Evolutionary conservation across 2,797 vertebrate species (phyloP), one percentile per base, ranked within the genome.

Genomic region (Babyrousa celebensis): DNA sequence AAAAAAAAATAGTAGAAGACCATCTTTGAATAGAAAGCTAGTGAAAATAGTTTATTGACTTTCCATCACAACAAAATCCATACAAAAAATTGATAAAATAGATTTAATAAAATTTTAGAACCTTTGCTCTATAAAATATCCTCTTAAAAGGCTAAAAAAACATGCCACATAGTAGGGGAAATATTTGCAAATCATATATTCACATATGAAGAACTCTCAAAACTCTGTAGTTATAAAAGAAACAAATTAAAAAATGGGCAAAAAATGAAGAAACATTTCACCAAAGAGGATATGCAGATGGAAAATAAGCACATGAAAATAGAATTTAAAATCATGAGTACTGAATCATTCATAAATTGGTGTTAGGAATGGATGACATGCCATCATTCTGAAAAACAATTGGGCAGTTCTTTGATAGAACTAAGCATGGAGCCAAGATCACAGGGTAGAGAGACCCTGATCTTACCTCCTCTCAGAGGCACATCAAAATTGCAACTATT

Each of bases 191-290:
- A 48, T 11, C 43, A 14, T 1, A 74, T 84, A n/a, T 63, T 15
- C 8, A 29, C 48, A 0, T 75, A 29, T 52, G 14, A 75, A 83
- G 29, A 83, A 29, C 12, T 77, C 48, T 58, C 4, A 68, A 60
- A 80, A 72, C 48, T 58, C 52, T 80, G 15, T 25, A 54, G 32
- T 56, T 80, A 74, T 75, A 48, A 77, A 84, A 21, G 1, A 82
- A 91, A 17, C 2, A 52, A 60, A 54, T n/a, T 86, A 48, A 96
- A 93, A 93, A 83, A 77, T 63, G 25, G 56, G 6, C 2, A 71
- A 85, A 86, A 12, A 10, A 67, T 68, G 36, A 93, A 58, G 18
- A 72, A 56, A 54, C 0, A 78, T 52, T 63, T 83, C 6, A 91
- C 14, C 10, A 60, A 43, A 70, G 20, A 87, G 0, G 3, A 70